These are phyloP conservation scores for Dryococelus australis DNA, from an alignment of 2,888 invertebrate genomes.

Conservation along the genomic window DNA sequence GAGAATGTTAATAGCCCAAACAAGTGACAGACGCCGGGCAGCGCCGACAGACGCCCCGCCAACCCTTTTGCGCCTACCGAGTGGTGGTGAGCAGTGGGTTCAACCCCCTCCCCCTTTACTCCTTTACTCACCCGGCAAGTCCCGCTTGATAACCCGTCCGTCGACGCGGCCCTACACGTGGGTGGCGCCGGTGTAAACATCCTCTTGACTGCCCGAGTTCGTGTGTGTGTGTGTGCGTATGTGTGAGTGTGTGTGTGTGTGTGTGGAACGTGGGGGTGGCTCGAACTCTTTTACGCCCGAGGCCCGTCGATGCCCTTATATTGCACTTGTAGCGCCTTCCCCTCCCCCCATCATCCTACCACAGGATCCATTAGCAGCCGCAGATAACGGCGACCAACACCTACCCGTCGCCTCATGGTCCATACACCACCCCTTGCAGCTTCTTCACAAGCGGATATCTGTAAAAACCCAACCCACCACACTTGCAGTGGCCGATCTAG, in stretches of 20 bases:
- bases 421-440: no score
- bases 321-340: neutral
- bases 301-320: no score
- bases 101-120: neutral
- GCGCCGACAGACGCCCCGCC: neutral
- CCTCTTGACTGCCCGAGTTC: neutral
- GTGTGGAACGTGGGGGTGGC: neutral
- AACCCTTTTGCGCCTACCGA: no score
- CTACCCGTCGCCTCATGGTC: neutral
- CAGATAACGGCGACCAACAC: neutral
- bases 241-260: no score
- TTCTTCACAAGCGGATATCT: no score
- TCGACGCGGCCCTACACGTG: neutral
- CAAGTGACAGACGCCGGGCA: conserved; percentile 10
- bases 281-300: neutral
- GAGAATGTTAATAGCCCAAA: conserved; percentile 10
- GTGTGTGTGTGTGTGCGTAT: no score
- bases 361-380: neutral
- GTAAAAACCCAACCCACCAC: no score
- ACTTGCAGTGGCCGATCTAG: no score
- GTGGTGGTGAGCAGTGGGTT: no score
- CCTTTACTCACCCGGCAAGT: no score
- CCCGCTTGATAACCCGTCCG: neutral
- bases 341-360: no score
- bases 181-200: neutral